Base-by-base conservation (phyloP, 92 coral and sea anemone species). In the Porites divaricata region DNA sequence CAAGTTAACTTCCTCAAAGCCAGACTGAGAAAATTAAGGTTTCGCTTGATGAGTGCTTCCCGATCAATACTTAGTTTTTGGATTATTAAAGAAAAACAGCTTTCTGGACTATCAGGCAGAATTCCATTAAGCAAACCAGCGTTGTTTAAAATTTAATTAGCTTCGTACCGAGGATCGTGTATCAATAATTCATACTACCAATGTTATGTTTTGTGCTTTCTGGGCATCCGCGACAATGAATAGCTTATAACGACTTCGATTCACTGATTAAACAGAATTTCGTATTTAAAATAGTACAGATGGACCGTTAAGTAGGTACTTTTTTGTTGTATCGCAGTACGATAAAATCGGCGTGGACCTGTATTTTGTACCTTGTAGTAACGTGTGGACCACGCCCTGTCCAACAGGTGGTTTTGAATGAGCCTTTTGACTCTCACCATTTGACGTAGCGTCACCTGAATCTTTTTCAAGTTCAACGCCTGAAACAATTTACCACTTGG, bases 61-160 rank as follows among this genome's bases (percentile, higher is more conserved):
- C 14, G 52, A 24, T 66, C 54, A 35, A 2, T 35, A 35, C 45
- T 14, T 65, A 52, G 62, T 12, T 25, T 51, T 28, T 66, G 28
- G 58, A 19, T 51, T 2, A 16, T 72, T 41, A 35, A 23, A 57
- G 13, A 22, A 17, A 16, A 24, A 21, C 57, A 35, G 63, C 41
- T 53, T 51, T 17, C 24, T 50, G 72, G 79, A 17, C 71, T 70
- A 16, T 62, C 68, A 68, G 17, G 61, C 41, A 8, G 20, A 79
- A 79, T 63, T 49, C 25, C 21, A 58, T 26, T 22, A 53, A 48
- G 41, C 68, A 76, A 67, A 59, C 25, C 21, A 56, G 78, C 85
- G 86, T 82, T 82, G 72, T 70, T 82, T 82, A 82, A 82, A 82
- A 35, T 72, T 82, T 82, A 82, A 82, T 82, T 72, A 82, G 72